Conservation (phyloP, 2,888 invertebrate genomes). For the Epinotia ramella region DNA sequence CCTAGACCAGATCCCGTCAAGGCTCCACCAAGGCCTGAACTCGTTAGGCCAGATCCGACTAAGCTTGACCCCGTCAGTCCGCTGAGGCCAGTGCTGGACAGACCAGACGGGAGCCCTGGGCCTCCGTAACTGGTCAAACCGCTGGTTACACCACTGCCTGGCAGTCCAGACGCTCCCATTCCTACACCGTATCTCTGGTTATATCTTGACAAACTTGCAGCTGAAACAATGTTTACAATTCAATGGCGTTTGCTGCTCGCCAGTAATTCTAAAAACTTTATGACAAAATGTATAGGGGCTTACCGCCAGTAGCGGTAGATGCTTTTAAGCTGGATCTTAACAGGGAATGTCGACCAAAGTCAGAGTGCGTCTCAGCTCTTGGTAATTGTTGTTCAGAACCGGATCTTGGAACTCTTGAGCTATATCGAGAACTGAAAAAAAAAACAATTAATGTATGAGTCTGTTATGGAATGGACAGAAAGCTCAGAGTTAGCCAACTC, state of each 20-base stretch:
- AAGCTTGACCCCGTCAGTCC: conserved; percentile 78
- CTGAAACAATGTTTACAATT: conserved; percentile 55
- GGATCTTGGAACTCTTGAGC: conserved; percentile 90
- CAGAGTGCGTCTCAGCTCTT: conserved; percentile 92
- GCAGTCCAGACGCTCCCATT: conserved; percentile 67
- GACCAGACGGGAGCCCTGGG: conserved; percentile 72
- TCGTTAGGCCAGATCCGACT: conserved; percentile 72
- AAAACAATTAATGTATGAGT: neutral
- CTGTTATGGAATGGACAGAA: neutral
- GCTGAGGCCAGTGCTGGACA: conserved; percentile 79
- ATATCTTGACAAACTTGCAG: conserved; percentile 86
- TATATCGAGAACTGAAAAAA: conserved; percentile 71
- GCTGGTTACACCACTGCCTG: conserved; percentile 63
- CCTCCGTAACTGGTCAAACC: conserved; percentile 67
- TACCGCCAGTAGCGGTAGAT: conserved; percentile 71
- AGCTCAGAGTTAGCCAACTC: neutral
- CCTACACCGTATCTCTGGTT: conserved; percentile 86
- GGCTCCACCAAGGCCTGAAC: conserved; percentile 73
- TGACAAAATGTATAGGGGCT: conserved; percentile 17
- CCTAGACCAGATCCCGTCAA: conserved; percentile 72
- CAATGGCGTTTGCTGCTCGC: neutral
- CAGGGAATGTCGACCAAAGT: conserved; percentile 93
- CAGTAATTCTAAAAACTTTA: neutral
- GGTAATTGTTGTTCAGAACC: conserved; percentile 97
- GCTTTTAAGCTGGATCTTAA: conserved; percentile 93